Percentiles rank a stretch among this genome's conserved stretches.
These are phyloP conservation scores for Clusia tigrina DNA, from an alignment of 2,888 invertebrate genomes.

Conservation along the genomic window DNA sequence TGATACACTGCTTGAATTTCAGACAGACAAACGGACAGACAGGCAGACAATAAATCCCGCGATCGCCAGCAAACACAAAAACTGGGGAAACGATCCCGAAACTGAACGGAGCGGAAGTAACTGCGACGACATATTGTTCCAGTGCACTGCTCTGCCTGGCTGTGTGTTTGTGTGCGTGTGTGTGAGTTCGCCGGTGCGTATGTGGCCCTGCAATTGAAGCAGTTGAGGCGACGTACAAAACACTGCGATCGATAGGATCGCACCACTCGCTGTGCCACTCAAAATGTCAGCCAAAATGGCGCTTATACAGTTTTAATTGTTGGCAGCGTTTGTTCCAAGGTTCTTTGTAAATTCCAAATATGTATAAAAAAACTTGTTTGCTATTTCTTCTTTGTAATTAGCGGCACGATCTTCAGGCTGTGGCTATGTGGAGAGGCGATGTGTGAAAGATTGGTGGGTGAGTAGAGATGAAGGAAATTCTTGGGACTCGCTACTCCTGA, in stretches of 20 bases:
- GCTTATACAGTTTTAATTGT: neutral
- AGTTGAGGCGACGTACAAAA: no score
- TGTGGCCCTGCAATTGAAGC: no score
- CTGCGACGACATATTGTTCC: conserved; percentile 20
- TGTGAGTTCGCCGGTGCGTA: no score
- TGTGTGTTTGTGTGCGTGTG: neutral
- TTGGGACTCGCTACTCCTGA: neutral
- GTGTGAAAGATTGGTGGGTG: conserved; percentile 25
- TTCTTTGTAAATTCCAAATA: neutral
- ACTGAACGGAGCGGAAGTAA: conserved; percentile 23
- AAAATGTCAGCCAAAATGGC: conserved; percentile 5
- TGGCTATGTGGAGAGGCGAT: neutral
- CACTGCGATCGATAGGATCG: no score
- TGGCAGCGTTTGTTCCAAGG: neutral
- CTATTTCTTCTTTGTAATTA: neutral
- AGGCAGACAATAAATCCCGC: no score
- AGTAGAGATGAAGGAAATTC: conserved; percentile 8
- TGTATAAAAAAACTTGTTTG: no score
- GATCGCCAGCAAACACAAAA: neutral
- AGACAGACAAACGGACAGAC: no score
- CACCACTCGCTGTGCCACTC: neutral
- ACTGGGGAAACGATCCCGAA: conserved; percentile 7
- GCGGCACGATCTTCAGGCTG: neutral
- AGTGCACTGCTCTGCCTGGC: neutral
- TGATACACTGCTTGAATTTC: no score